Base-by-base conservation (phyloP, 2,888 invertebrate species). In the Papilio elwesi region DNA sequence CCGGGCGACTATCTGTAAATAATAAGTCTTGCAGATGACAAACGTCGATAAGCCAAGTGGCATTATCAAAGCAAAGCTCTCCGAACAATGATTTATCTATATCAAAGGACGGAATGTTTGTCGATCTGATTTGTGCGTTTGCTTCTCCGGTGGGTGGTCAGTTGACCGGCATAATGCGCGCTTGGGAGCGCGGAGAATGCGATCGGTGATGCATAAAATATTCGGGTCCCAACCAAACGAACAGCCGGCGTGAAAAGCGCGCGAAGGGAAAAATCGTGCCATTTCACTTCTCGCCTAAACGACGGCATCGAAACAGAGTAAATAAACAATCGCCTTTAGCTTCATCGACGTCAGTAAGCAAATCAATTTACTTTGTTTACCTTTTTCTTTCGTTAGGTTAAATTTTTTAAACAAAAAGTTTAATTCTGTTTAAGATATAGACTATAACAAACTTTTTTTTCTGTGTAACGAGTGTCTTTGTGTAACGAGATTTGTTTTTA, bases 111-210 rank as follows among this genome's bases (percentile, higher is more conserved):
- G 79, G 80, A 83, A 85, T 91, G 88, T 93, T 92, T 93, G 90
- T 87, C 81, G 85, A 92, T 90, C 92, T 90, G 92, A 93, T 93
- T 92, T 90, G 77, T 76, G 80, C 82, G 82, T 81, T 85, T 26
- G 26, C 4, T 84, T 76, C 78, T 82, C 82, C 79, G 81, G 70
- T 81, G 84, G 86, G 87, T 90, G 90, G 86, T 82, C 93, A 93
- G 88, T 90, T 94, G 94, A 92, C 94, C 93, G 93, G 92, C 84
- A 93, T 94, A 93, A 94, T 93, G 90, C 85, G 85, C 74, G 76
- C 80, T 80, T 79, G 80, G 89, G 86, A 81, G 84, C 78, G 75
- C 76, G n/a, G 87, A 83, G 87, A 87, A 89, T 87, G 85, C 81
- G 89, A 76, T 81, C 92, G 90, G 80, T 88, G 93, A 88, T 83